These are phyloP conservation scores for Perizoma flavofasciatum DNA, from an alignment of 2,888 invertebrate genomes.

Conservation along the genomic window DNA sequence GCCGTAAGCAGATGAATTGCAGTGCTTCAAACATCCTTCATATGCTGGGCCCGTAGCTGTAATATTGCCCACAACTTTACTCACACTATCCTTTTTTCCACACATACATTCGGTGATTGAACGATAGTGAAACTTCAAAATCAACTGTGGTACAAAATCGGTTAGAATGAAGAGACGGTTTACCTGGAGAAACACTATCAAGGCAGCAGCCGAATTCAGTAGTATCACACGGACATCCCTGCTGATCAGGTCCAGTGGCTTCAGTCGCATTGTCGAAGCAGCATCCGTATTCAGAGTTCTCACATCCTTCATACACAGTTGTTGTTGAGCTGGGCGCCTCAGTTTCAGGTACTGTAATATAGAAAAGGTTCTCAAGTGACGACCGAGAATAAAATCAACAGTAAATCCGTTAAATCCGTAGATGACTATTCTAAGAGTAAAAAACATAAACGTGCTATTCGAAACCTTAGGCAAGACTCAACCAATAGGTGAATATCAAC, in stretches of 20 bases:
- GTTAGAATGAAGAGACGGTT: conserved; percentile 2
- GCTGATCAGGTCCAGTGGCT: conserved; percentile 85
- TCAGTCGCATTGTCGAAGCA: conserved; percentile 87
- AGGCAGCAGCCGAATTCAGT: conserved; percentile 90
- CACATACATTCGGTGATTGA: too few species aligned
- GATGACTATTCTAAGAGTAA: too few species aligned
- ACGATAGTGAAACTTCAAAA: too few species aligned
- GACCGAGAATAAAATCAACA: not conserved
- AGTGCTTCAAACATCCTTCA: conserved; percentile 90
- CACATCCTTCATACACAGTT: conserved; percentile 68
- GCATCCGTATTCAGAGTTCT: conserved; percentile 87
- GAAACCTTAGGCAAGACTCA: too few species aligned
- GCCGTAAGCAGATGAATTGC: conserved; percentile 88
- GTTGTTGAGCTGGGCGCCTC: conserved; percentile 24
- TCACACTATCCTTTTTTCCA: too few species aligned
- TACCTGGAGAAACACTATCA: conserved; percentile 86
- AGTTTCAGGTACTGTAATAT: conserved; percentile 23
- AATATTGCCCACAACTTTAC: conserved; percentile 2
- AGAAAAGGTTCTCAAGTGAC: not conserved
- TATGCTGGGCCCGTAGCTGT: conserved; percentile 87
- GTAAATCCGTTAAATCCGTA: too few species aligned
- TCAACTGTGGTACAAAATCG: too few species aligned
- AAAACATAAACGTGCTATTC: too few species aligned
- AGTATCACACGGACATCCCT: conserved; percentile 86
- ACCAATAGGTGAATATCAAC: too few species aligned